Percentiles rank a stretch among this genome's conserved stretches.
phyloP scores from a whole-genome alignment of 2,113 vertebrate genomes.

The Sorex fumeus region DNA sequence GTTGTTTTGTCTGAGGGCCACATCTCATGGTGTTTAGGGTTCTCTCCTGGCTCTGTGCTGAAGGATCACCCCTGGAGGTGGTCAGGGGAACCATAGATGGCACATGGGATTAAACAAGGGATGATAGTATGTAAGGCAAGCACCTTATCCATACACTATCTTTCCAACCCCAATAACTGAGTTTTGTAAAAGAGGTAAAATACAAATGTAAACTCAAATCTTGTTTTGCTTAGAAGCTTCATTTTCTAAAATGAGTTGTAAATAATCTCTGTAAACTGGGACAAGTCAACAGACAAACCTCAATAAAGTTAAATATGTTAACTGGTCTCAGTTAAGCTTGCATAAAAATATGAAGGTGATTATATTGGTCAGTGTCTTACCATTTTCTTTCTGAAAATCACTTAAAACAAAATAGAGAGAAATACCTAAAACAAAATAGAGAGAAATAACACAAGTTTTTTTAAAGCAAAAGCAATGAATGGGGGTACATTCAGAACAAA shows the following conservation, averaged over 20 bases:
- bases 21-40: too few species aligned
- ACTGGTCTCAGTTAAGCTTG: not conserved
- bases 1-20: too few species aligned
- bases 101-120: too few species aligned
- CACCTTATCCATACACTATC: too few species aligned
- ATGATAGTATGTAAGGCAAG: not conserved
- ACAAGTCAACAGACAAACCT: not conserved
- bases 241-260: conserved; percentile 31
- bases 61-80: too few species aligned
- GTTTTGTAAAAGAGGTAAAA: not conserved
- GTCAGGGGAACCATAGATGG: too few species aligned
- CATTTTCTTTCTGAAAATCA: conserved; percentile 17
- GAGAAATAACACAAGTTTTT: conserved; percentile 19
- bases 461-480: not conserved
- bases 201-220: conserved; percentile 5
- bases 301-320: not conserved
- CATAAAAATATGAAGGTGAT: conserved; percentile 14
- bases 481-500: not conserved
- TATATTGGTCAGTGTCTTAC: conserved; percentile 2
- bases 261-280: conserved; percentile 38
- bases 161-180: too few species aligned
- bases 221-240: conserved; percentile 4
- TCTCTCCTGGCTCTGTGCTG: too few species aligned
- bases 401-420: not conserved
- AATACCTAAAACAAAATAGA: too few species aligned